Conservation (phyloP, 1,140 invertebrate genomes). For the Megalopta genalis region DNA sequence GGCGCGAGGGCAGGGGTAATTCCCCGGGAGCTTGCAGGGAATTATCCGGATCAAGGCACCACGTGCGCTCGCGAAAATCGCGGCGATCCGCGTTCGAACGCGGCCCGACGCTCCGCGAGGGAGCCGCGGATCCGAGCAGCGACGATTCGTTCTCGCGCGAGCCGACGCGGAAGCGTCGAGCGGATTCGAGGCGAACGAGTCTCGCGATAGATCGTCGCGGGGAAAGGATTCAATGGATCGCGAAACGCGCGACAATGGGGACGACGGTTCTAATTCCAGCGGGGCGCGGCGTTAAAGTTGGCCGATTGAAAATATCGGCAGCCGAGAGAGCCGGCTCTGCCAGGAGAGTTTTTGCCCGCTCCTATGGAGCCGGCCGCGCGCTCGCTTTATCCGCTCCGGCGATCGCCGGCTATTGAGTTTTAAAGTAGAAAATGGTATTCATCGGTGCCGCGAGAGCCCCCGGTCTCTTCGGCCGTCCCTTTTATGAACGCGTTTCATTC, state of each 20-base stretch:
- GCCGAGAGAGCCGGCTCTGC: no score
- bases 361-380: neutral
- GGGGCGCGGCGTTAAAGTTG: neutral
- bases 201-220: no score
- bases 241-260: neutral
- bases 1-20: neutral
- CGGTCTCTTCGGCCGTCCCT: neutral
- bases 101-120: neutral
- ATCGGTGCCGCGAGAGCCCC: slow-evolving; percentile 5
- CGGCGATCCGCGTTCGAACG: slow-evolving; percentile 18
- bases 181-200: no score
- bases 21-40: neutral
- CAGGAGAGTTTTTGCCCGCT: slow-evolving; percentile 11
- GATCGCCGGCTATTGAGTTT: slow-evolving; percentile 39
- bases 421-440: slow-evolving; percentile 46
- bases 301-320: slow-evolving; percentile 6
- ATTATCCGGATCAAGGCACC: slow-evolving; percentile 41
- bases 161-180: neutral
- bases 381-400: slow-evolving; percentile 24
- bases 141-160: neutral
- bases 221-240: neutral
- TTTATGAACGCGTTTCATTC: slow-evolving; percentile 27
- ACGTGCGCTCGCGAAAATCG: slow-evolving; percentile 41
- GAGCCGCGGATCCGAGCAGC: neutral
- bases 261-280: neutral